Conservation (phyloP, 2,888 invertebrate genomes). For the Chymomyza caudatula region DNA sequence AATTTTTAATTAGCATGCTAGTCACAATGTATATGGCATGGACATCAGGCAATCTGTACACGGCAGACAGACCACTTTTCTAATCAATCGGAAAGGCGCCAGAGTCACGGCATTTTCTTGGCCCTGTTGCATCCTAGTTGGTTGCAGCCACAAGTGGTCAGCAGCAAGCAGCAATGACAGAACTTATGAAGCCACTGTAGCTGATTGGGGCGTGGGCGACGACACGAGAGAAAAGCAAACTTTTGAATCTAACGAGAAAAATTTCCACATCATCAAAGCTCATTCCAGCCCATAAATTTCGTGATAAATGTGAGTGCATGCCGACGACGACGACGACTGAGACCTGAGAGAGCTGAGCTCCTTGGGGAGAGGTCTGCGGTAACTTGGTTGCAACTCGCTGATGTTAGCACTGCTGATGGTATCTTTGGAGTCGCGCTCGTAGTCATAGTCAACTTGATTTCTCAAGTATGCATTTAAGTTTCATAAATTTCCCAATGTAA, state of each 20-base stretch:
- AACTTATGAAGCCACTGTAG: background rate
- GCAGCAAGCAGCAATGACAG: background rate
- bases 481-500: conserved; percentile 63
- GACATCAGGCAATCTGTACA: background rate
- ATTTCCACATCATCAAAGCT: conserved; percentile 78
- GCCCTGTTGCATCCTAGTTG: conserved; percentile 54
- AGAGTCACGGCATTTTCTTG: conserved; percentile 59
- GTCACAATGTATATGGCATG: background rate
- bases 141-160: conserved; percentile 67
- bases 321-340: conserved; percentile 21
- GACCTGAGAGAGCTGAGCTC: conserved; percentile 9
- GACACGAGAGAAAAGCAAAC: conserved; percentile 38
- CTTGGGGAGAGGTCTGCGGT: conserved; percentile 37
- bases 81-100: conserved; percentile 57
- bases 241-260: conserved; percentile 75
- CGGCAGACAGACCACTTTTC: conserved; percentile 62
- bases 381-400: conserved; percentile 45
- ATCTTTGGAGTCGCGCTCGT: conserved; percentile 35
- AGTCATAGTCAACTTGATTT: conserved; percentile 50
- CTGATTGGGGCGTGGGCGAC: background rate
- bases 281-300: conserved; percentile 78
- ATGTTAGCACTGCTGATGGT: conserved; percentile 21
- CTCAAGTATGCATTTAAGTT: conserved; percentile 44
- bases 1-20: conserved; percentile 47
- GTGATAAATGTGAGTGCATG: conserved; percentile 74